Evolutionary conservation across 2,797 vertebrate species (phyloP), one percentile per base, ranked within the genome.

Genomic region (Mico argentatus): DNA sequence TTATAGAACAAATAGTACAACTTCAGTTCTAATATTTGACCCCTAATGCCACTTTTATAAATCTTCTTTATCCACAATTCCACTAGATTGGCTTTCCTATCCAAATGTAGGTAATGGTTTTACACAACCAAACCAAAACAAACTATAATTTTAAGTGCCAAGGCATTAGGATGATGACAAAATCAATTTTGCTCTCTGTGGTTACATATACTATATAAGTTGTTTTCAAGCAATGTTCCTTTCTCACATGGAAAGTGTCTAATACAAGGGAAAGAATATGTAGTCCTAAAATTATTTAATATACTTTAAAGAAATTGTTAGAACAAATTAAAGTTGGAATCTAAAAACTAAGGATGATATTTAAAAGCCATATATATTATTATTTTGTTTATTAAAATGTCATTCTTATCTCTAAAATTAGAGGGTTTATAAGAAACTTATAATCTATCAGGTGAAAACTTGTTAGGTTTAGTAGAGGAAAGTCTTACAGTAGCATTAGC

Each of bases 391-490:
- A 80, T 88, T 90, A 81, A 90, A 79, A 88, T 86, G 4, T 5
- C 26, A 79, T 75, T 67, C 48, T 83, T 70, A 41, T 33, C 13
- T 89, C n/a, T 46, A 83, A 86, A 13, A 91, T 88, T n/a, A 80
- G 39, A 80, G 19, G 22, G 10, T 75, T 95, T 86, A 19, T 26
- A 88, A 61, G 24, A 59, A 85, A 59, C 10, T 44, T 52, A 61
- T 52, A 80, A 67, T 5, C 11, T 67, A 80, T 41, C 41, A 70
- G 39, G 4, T 84, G 36, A 84, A 72, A 81, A 41, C 22, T 19
- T 50, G 5, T 50, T 89, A 87, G 64, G 72, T 88, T 91, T 95
- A 90, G 77, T 77, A 92, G 24, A 83, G 84, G 9, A 91, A 96
- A 84, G 8, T 80, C 3, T 36, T 75, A 46, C 0, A 33, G 22